Conservation (phyloP, 2,113 vertebrate genomes). For the Rhabdornis inornatus region DNA sequence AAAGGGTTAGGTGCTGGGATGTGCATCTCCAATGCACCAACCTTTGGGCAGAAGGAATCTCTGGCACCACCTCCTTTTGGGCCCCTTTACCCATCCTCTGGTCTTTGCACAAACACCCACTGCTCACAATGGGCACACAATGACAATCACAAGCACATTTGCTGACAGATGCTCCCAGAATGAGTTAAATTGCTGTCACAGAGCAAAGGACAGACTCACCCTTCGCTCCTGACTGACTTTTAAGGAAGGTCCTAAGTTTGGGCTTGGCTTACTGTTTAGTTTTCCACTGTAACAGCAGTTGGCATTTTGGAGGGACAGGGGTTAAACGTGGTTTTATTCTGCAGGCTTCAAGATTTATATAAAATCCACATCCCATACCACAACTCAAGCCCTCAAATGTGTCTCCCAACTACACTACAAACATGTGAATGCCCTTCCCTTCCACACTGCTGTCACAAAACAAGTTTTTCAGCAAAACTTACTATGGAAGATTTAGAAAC, state of each 20-base stretch:
- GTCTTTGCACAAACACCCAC: not conserved
- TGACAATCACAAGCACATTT: not conserved
- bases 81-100: not conserved
- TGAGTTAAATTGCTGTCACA: not conserved
- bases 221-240: not conserved
- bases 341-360: not conserved
- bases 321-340: not conserved
- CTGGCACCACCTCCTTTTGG: not conserved
- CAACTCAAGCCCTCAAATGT: not conserved
- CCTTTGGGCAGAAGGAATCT: not conserved
- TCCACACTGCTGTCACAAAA: not conserved
- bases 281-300: not conserved
- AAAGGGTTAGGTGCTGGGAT: not conserved
- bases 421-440: not conserved
- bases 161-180: not conserved
- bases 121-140: fast-evolving
- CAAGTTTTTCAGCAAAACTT: not conserved
- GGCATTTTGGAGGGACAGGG: not conserved
- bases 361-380: not conserved
- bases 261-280: not conserved
- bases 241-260: not conserved
- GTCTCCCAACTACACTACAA: not conserved
- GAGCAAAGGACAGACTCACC: not conserved
- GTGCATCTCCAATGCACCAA: not conserved
- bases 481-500: not conserved